These are phyloP conservation scores for Salvelinus namaycush DNA, from an alignment of 2,113 vertebrate genomes.

Conservation along the genomic window DNA sequence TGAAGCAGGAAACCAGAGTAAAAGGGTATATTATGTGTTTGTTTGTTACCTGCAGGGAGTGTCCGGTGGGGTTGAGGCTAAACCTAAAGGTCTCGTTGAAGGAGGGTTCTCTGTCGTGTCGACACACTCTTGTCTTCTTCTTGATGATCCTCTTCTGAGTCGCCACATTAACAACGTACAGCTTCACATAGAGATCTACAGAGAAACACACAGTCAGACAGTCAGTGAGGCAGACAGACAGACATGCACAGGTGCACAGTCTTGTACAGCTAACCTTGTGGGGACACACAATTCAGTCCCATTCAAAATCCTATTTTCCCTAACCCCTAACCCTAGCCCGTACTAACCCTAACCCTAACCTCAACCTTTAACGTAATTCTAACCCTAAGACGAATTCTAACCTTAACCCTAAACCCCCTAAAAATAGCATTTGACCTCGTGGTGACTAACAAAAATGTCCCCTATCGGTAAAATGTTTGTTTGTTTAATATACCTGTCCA, in stretches of 20 bases:
- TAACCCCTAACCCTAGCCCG: no score
- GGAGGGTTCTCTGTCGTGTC: slow-evolving; percentile 95
- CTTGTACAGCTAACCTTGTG: no score
- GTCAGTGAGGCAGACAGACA: not conserved
- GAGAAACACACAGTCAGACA: not conserved
- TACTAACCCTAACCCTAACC: no score
- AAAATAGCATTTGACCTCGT: no score
- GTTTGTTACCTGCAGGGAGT: slow-evolving; percentile 90
- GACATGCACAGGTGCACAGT: slow-evolving; percentile 47
- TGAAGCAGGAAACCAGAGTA: not conserved
- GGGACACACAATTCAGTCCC: no score
- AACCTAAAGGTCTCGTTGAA: slow-evolving; percentile 99
- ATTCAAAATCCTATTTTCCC: no score
- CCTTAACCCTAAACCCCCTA: no score
- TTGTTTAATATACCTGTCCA: not conserved
- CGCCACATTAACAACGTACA: slow-evolving; percentile 94
- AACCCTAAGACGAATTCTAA: no score
- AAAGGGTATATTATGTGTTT: not conserved
- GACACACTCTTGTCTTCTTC: slow-evolving; percentile 97
- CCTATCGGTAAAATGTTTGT: no score
- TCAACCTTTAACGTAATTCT: no score
- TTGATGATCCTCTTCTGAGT: slow-evolving; percentile 97
- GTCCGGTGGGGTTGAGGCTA: slow-evolving; percentile 91
- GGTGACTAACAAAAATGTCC: no score
- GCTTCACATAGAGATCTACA: slow-evolving; percentile 94